These are phyloP conservation scores for Dolichopus griseipennis DNA, from an alignment of 2,888 invertebrate genomes.

Conservation along the genomic window DNA sequence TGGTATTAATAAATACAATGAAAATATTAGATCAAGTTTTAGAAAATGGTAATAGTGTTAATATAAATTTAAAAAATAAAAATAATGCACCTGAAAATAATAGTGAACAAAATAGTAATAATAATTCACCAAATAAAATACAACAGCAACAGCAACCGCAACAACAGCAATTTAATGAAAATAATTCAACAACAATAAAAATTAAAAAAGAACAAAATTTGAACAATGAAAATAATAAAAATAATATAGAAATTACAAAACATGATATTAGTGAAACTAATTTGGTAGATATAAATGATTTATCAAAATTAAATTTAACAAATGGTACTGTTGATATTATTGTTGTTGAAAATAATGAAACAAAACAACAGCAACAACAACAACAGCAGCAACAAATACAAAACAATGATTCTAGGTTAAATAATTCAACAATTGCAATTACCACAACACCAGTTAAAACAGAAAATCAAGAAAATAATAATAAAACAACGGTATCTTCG, in stretches of 20 bases:
- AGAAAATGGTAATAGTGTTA: neutral
- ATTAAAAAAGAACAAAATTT: neutral
- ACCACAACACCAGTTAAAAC: neutral
- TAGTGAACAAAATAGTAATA: conserved; percentile 3
- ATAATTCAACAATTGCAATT: neutral
- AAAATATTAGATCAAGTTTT: neutral
- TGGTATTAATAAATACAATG: neutral
- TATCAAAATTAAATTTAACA: conserved; percentile 4
- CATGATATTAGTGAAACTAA: neutral
- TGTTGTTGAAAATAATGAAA: neutral
- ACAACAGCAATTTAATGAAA: neutral
- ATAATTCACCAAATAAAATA: neutral
- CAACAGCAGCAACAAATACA: neutral
- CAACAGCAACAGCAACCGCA: neutral
- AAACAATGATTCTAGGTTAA: neutral
- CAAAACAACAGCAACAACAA: neutral
- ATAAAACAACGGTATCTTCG: neutral
- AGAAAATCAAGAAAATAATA: conserved; percentile 1
- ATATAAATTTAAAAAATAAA: neutral
- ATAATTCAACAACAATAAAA: neutral
- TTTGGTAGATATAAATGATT: neutral
- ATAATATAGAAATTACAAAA: neutral
- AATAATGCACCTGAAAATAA: neutral
- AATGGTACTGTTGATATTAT: neutral
- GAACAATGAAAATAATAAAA: conserved; percentile 1